These are phyloP conservation scores for Microplitis mediator DNA, from an alignment of 1,140 invertebrate species.

Conservation along the genomic window DNA sequence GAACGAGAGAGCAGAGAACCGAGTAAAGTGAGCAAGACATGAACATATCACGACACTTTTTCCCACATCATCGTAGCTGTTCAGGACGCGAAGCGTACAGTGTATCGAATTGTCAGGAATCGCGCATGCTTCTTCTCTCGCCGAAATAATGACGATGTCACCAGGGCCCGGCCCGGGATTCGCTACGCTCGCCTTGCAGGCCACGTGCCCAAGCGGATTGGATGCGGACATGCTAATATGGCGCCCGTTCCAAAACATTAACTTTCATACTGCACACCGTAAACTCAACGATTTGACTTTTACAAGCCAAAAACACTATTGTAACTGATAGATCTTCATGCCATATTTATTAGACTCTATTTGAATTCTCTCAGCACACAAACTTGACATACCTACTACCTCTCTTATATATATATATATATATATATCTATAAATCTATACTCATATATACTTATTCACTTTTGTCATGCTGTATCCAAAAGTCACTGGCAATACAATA, in stretches of 20 bases:
- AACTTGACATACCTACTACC: too few relatives aligned
- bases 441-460: too few relatives aligned
- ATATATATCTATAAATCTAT: too few relatives aligned
- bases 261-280: constrained; percentile 34
- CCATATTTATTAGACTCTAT: neutral
- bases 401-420: too few relatives aligned
- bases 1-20: neutral
- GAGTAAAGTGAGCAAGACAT: neutral
- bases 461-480: too few relatives aligned
- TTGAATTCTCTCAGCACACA: too few relatives aligned
- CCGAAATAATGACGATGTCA: constrained; percentile 63
- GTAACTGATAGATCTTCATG: neutral
- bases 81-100: constrained; percentile 17
- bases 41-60: constrained; percentile 29
- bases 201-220: constrained; percentile 59
- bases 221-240: constrained; percentile 62
- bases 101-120: constrained; percentile 25
- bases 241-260: constrained; percentile 62
- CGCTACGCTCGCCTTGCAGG: constrained; percentile 44
- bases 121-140: constrained; percentile 61
- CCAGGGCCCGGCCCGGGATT: constrained; percentile 49
- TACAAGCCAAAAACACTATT: constrained; percentile 21
- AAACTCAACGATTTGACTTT: constrained; percentile 29
- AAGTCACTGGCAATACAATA: too few relatives aligned
- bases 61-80: constrained; percentile 44